A percentile compares a stretch with the other conserved stretches of the same genome.
phyloP scores from a whole-genome alignment of 2,888 invertebrate genomes.

The Pharmacophagus antenor region DNA sequence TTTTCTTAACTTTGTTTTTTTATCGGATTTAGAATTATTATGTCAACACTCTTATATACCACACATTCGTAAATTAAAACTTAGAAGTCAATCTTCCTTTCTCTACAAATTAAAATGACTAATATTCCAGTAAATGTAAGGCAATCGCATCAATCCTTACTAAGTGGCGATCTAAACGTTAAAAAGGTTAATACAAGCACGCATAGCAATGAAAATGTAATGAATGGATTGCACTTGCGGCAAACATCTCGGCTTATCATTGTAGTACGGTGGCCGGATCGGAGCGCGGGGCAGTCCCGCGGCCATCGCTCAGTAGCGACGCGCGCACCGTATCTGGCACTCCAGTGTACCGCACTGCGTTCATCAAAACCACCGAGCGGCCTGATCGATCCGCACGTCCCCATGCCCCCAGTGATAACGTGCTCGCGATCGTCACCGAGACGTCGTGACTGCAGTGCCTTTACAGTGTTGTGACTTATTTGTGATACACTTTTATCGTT shows the following conservation, averaged over 20 bases:
- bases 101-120: too few relatives aligned
- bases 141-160: too few relatives aligned
- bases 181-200: constrained; percentile 5
- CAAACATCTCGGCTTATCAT: constrained; percentile 46
- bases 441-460: constrained; percentile 61
- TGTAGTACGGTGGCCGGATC: constrained; percentile 31
- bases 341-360: constrained; percentile 46
- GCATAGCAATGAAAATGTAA: constrained; percentile 39
- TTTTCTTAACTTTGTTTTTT: too few relatives aligned
- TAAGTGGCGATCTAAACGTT: constrained; percentile 7
- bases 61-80: too few relatives aligned
- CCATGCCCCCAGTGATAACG: constrained; percentile 57
- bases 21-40: too few relatives aligned
- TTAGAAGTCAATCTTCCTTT: too few relatives aligned
- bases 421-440: constrained; percentile 49
- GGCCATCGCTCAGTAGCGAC: too few relatives aligned
- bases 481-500: constrained; percentile 45
- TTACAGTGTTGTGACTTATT: constrained; percentile 47
- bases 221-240: constrained; percentile 69
- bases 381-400: constrained; percentile 73
- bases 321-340: constrained; percentile 55
- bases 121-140: too few relatives aligned
- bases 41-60: too few relatives aligned
- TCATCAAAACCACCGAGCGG: constrained; percentile 67
- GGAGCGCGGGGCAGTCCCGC: constrained; percentile 24